phyloP scores from a whole-genome alignment of 2,113 vertebrate species.

The Plestiodon gilberti region DNA sequence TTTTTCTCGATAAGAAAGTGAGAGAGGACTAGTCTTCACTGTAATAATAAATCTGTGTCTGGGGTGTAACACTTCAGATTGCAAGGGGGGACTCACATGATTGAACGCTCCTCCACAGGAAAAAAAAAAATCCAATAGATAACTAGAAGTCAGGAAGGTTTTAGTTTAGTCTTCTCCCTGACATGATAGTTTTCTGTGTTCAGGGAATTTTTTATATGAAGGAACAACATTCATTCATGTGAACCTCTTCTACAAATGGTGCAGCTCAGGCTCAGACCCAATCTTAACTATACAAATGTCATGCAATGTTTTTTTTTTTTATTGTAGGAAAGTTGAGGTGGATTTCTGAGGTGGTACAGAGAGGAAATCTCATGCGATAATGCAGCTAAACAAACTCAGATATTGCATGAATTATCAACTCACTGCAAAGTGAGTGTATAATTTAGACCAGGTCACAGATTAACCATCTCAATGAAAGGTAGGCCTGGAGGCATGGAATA shows the following conservation, averaged over 20 bases:
- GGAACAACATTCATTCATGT: not conserved
- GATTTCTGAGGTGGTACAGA: no score
- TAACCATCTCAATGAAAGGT: not conserved
- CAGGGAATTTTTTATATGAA: not conserved
- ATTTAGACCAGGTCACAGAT: not conserved
- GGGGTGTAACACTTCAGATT: not conserved
- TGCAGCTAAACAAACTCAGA: no score
- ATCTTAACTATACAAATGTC: no score
- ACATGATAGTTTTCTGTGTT: not conserved
- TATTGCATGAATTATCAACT: no score
- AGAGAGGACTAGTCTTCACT: not conserved
- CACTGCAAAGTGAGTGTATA: no score
- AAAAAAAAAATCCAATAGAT: not conserved
- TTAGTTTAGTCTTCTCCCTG: not conserved
- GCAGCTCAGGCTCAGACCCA: no score
- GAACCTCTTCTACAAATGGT: not conserved
- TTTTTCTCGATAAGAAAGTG: not conserved
- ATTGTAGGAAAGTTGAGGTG: no score
- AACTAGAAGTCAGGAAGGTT: not conserved
- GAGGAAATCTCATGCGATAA: no score
- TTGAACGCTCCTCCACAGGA: not conserved
- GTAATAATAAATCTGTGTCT: not conserved
- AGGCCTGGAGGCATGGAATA: not conserved
- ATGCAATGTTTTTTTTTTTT: no score
- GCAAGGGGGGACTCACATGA: not conserved